A percentile compares a stretch with the other conserved stretches of the same genome.
phyloP scores from a whole-genome alignment of 2,888 invertebrate species.

The Bimastos eiseni region DNA sequence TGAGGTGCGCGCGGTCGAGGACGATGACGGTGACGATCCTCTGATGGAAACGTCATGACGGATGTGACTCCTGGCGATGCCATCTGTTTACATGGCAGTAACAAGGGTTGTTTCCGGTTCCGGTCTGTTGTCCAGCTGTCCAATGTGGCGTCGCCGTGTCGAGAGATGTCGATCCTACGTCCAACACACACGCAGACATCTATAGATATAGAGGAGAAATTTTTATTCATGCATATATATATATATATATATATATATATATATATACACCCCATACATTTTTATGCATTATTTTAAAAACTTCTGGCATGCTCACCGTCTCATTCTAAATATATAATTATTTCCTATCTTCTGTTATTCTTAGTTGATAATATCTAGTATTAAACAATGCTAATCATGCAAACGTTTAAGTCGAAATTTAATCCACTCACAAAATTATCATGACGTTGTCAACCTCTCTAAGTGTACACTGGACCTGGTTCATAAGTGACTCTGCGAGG shows the following conservation, averaged over 20 bases:
- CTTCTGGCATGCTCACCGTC: too few relatives aligned
- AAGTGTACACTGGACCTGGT: too few relatives aligned
- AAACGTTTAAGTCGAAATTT: too few relatives aligned
- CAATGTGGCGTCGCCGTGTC: background rate
- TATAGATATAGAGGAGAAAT: background rate
- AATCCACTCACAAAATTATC: too few relatives aligned
- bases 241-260: background rate
- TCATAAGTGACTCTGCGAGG: too few relatives aligned
- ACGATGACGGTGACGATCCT: background rate
- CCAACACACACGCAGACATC: background rate
- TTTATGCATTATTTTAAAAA: too few relatives aligned
- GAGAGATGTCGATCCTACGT: background rate
- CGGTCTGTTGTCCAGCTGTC: background rate
- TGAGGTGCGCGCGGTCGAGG: background rate
- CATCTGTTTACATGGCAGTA: background rate
- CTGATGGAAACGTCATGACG: background rate
- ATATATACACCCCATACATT: background rate
- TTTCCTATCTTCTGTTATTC: too few relatives aligned
- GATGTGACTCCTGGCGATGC: conserved; percentile 3
- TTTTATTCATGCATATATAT: background rate
- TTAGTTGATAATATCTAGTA: too few relatives aligned
- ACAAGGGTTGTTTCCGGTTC: conserved; percentile 13
- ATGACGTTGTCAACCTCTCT: too few relatives aligned
- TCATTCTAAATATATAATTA: too few relatives aligned
- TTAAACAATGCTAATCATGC: too few relatives aligned